Evolutionary conservation across 2,797 vertebrate genomes (phyloP).

Genomic region (Chaenodraco wilsoni): DNA sequence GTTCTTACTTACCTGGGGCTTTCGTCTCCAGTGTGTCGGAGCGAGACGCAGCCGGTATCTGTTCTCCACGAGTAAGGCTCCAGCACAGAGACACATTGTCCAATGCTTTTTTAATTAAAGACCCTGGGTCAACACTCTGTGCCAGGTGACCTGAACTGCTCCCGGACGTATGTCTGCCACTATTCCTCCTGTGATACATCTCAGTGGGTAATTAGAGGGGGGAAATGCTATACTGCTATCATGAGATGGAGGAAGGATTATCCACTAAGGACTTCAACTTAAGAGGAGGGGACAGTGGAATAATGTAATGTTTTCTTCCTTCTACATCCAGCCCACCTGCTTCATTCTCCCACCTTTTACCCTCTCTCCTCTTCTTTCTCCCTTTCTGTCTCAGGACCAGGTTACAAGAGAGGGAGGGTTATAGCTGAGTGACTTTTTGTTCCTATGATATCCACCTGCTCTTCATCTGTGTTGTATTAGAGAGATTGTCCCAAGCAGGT

Average conservation of each 20-base stretch:
- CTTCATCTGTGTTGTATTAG: conserved; percentile 48
- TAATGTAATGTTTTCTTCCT: conserved; percentile 80
- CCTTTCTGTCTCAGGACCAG: conserved; percentile 47
- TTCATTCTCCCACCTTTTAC: conserved; percentile 38
- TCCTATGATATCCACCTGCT: conserved; percentile 45
- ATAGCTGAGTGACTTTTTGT: conserved; percentile 55
- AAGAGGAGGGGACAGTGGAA: conserved; percentile 61
- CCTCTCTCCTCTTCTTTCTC: conserved; percentile 19
- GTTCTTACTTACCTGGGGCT: conserved; percentile 65
- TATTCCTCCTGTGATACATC: conserved; percentile 61
- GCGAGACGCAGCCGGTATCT: conserved; percentile 73
- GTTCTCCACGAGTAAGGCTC: conserved; percentile 73
- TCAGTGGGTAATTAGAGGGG: conserved; percentile 76
- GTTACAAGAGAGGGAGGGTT: conserved; percentile 67
- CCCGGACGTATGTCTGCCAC: conserved; percentile 65
- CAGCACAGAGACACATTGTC: conserved; percentile 85
- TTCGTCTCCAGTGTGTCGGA: conserved; percentile 75
- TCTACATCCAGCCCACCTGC: conserved; percentile 47
- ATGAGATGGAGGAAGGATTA: conserved; percentile 80
- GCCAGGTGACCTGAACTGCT: conserved; percentile 81
- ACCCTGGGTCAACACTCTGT: conserved; percentile 70
- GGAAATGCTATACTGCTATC: conserved; percentile 81
- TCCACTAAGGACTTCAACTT: conserved; percentile 57
- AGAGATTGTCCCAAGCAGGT: conserved; percentile 48
- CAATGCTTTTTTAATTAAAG: conserved; percentile 83